Base-by-base conservation (phyloP, 2,113 vertebrate genomes). In the Nothoprocta pentlandii region DNA sequence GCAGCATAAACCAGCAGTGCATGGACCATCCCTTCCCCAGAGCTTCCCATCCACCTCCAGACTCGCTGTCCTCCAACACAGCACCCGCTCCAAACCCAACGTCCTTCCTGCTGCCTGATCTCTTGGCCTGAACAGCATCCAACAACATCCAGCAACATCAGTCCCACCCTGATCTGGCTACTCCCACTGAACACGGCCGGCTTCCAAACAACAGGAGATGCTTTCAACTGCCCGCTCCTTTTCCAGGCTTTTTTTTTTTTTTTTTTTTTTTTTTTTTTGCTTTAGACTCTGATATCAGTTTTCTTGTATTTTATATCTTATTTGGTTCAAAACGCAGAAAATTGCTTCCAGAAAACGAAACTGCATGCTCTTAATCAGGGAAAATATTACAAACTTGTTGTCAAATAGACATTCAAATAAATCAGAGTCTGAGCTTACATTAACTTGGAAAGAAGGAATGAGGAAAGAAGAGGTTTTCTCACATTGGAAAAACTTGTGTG, bases 31-130 rank as follows among this genome's bases (percentile, higher is more conserved):
- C 47, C 70, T 61, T 28, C 61, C 11, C 1, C 23, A 74, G 41
- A 25, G 10, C 51, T 74, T 32, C 80, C 73, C 46, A 4, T 8
- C 13, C 47, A 3, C 19, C 19, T 39, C 30, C 36, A 28, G n/a
- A 39, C 36, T 2, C 0, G 1, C 32, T 0, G 4, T 3, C 32
- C 75, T 36, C 20, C 8, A n/a, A 30, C 4, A 7, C 17, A 6
- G 46, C 4, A 11, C 47, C 34, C 22, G 15, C 67, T 34, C 12
- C 58, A 19, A 54, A 39, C 41, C 34, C 1, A 6, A 16, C 7
- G 1, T 25, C 28, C 19, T 34, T 51, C 68, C 79, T 19, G 14
- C 46, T 6, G 4, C 22, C 30, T 2, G 42, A 59, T 63, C 44
- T 46, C 47, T 73, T 2, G 44, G 28, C 25, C 68, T 9, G 3